Base-by-base conservation (phyloP, 2,797 vertebrate genomes). In the Kryptopterus vitreolus region DNA sequence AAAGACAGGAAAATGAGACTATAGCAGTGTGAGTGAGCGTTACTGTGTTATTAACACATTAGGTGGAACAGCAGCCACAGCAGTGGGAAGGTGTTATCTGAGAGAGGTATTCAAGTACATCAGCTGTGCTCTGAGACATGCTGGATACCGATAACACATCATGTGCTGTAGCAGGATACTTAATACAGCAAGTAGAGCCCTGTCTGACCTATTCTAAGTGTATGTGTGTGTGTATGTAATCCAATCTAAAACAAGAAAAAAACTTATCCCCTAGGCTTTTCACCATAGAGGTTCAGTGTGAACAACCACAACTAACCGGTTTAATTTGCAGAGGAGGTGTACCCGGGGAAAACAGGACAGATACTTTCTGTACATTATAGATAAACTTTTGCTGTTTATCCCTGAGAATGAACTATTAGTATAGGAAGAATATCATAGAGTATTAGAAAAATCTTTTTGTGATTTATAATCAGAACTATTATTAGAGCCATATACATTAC, bases 61-160 rank as follows among this genome's bases (percentile, higher is more conserved):
- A 50, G 55, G 38, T 43, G 38, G 38, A 43, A 43, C 38, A 43
- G 38, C 38, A 78, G 68, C 63, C 83, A 74, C 81, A 74, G 33
- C 87, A 86, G 86, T 86, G 91, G 89, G 82, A 82, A 24, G 78
- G 35, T 72, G 68, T 33, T 68, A 83, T 73, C 52, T 79, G 31
- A 80, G 48, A 83, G 50, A 87, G 86, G 73, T 80, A 65, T 24
- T 72, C 61, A 65, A 55, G 43, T 62, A 10, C 73, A 24, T 81
- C 15, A 77, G 76, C 81, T 80, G 26, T 75, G 50, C 29, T 33
- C 26, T 31, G 31, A 61, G 50, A 71, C 66, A 33, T 68, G 50
- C 31, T 20, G 66, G 29, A 81, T 66, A 46, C 78, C 55, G 57
- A 69, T 59, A 69, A 72, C 68, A 50, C 57, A 46, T 46, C 77